Base-by-base conservation (phyloP, 2,888 invertebrate genomes). In the Heteropelma amictum region DNA sequence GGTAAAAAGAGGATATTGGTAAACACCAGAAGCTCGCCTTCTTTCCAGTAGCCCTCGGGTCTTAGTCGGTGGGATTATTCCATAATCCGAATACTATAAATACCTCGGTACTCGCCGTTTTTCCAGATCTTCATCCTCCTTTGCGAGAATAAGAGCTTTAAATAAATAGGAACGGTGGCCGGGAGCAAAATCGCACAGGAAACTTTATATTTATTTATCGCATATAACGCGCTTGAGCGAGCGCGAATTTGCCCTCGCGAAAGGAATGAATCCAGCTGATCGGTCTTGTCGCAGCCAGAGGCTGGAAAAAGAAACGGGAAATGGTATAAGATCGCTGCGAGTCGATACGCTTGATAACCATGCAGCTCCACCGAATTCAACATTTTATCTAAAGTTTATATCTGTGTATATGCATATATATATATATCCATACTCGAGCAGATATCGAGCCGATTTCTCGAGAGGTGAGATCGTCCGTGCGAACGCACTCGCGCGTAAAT, bases 61-160 rank as follows among this genome's bases (percentile, higher is more conserved):
- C 80, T 83, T 78, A 79, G 70, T 77, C 72, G 17, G 49, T 80
- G 79, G 84, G 83, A 86, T 87, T 86, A 86, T 86, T 82, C 82
- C 79, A 84, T 87, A 87, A 87, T 87, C 87, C 84, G 84, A 86
- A 86, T 84, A 85, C 83, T 84, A 87, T 86, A 88, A 88, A 88
- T 88, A 87, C 85, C 84, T 80, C 79, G 76, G 81, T 80, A 77
- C 77, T 79, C 77, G 77, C 73, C 70, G 73, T 19, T 74, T 72
- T 64, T 17, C 12, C 28, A 58, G 35, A n/a, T 33, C 80, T 81
- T 82, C 81, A 83, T 83, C 79, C 81, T 73, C 70, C 73, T 73
- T 49, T 54, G 33, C 35, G 47, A 49, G 54, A 60, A 81, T 81
- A 79, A 82, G 81, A 84, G 81, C 64, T 80, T 79, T 79, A 79